Conservation (phyloP, 2,113 vertebrate genomes). For the Labeo rohita region DNA sequence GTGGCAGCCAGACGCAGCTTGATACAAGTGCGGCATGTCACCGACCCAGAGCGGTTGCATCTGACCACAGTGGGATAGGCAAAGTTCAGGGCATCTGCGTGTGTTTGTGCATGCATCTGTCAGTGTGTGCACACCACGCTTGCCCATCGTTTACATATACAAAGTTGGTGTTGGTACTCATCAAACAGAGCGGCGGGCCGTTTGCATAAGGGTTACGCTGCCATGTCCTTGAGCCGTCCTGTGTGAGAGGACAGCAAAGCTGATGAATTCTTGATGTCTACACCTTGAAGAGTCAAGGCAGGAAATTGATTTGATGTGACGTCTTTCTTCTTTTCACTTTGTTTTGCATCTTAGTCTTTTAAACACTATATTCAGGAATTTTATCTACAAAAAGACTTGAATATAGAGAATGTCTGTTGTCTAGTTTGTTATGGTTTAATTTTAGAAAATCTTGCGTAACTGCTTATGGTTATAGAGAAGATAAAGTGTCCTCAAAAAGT, state of each 20-base stretch:
- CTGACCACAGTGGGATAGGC: conserved; percentile 15
- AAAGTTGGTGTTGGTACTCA: conserved; percentile 75
- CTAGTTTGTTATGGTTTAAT: not conserved
- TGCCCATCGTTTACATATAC: conserved; percentile 75
- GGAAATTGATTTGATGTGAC: conserved; percentile 25
- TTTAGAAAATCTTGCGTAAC: not conserved
- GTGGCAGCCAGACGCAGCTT: conserved; percentile 24
- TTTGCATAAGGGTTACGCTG: conserved; percentile 76
- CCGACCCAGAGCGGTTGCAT: conserved; percentile 9
- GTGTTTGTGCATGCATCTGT: conserved; percentile 26
- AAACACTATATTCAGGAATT: not conserved
- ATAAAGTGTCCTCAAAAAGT: not conserved
- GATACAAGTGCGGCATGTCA: conserved; percentile 26
- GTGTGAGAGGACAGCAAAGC: conserved; percentile 36
- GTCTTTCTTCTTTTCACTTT: conserved; percentile 4
- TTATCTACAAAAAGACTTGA: not conserved
- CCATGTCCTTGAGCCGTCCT: conserved; percentile 72
- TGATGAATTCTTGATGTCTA: not conserved
- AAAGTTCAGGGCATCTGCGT: conserved; percentile 36
- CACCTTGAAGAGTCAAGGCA: conserved; percentile 6
- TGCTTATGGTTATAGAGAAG: not conserved
- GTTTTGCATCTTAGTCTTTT: not conserved
- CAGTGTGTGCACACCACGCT: conserved; percentile 47
- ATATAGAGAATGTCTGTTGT: not conserved
- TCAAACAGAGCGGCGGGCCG: conserved; percentile 74